Evolutionary conservation across 1,140 invertebrate species (phyloP).

Genomic region (Lethrus apterus): DNA sequence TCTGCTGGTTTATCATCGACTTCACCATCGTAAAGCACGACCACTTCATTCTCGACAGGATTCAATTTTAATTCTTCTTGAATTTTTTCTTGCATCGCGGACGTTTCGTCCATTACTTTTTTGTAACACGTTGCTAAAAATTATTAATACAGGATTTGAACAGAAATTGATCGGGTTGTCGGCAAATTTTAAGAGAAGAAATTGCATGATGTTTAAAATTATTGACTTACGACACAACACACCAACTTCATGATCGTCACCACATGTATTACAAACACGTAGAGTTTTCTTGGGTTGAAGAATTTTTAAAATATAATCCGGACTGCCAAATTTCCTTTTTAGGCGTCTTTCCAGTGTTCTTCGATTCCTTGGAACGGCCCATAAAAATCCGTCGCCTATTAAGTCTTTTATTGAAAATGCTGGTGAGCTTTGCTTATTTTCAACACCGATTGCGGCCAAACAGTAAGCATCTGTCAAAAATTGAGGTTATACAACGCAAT

Average conservation of each 20-base stretch:
- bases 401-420: constrained; percentile 54
- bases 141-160: neutral
- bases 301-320: constrained; percentile 58
- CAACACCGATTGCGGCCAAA: constrained; percentile 25
- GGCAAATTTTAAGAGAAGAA: constrained; percentile 15
- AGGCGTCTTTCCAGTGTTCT: constrained; percentile 64
- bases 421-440: constrained; percentile 14
- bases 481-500: constrained; percentile 28
- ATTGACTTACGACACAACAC: constrained; percentile 67
- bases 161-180: too few relatives aligned
- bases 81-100: constrained; percentile 68
- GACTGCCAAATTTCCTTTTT: constrained; percentile 61
- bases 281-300: constrained; percentile 65
- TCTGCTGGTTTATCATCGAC: constrained; percentile 45
- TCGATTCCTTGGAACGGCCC: constrained; percentile 72
- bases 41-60: constrained; percentile 74
- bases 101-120: constrained; percentile 70
- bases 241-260: constrained; percentile 67
- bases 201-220: neutral
- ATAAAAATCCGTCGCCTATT: constrained; percentile 66
- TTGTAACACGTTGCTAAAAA: constrained; percentile 68
- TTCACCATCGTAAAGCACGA: constrained; percentile 78
- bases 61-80: constrained; percentile 57
- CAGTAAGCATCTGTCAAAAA: constrained; percentile 37
- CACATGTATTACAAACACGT: constrained; percentile 68